phyloP scores from a whole-genome alignment of 2,113 vertebrate species.

The Marmota flaviventris region DNA sequence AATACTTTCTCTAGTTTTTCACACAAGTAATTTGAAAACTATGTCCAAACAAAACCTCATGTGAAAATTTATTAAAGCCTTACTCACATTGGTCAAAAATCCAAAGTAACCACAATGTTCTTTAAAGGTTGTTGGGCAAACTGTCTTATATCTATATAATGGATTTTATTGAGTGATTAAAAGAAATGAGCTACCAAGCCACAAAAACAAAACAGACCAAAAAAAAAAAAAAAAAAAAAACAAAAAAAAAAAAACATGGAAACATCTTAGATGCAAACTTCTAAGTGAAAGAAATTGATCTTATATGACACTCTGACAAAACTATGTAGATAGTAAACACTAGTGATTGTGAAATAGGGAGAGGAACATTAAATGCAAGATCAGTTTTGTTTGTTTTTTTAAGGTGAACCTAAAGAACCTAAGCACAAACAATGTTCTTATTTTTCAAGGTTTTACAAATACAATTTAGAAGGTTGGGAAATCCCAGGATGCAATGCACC shows the following conservation, averaged over 20 bases:
- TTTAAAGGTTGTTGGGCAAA: background rate
- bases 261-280: background rate
- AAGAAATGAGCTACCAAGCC: background rate
- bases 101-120: background rate
- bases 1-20: background rate
- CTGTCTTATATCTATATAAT: background rate
- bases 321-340: background rate
- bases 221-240: background rate
- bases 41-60: background rate
- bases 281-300: background rate
- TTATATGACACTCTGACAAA: background rate
- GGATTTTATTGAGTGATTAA: background rate
- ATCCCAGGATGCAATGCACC: background rate
- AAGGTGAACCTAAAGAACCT: background rate
- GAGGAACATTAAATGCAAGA: background rate
- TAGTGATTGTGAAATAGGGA: background rate
- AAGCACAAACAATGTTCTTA: background rate
- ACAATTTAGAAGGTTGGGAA: background rate
- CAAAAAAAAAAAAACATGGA: background rate
- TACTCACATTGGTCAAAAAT: background rate
- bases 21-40: background rate
- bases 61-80: background rate
- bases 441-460: background rate
- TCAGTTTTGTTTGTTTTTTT: no score
- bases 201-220: background rate